Percentiles rank a stretch among this genome's conserved stretches.
Conservation (phyloP, 2,797 vertebrate genomes). For the Lagocephalus sceleratus region DNA sequence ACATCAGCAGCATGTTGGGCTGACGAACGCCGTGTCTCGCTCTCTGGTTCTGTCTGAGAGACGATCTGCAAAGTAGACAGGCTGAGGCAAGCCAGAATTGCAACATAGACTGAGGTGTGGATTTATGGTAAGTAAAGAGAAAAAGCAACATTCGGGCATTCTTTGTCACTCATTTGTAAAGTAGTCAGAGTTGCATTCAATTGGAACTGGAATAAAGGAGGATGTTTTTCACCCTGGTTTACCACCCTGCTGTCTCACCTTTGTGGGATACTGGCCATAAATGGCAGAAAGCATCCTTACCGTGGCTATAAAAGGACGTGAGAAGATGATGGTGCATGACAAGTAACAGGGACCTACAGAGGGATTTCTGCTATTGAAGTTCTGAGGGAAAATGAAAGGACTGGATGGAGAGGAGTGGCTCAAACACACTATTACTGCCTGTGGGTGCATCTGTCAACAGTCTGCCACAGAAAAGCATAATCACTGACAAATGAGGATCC, state of each 20-base stretch:
- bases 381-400: conserved; percentile 28
- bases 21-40: conserved; percentile 20
- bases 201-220: conserved; percentile 17
- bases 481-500: conserved; percentile 39
- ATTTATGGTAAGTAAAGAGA: conserved; percentile 43
- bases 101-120: conserved; percentile 49
- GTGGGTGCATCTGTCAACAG: conserved; percentile 44
- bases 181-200: conserved; percentile 30
- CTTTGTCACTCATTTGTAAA: conserved; percentile 41
- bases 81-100: conserved; percentile 64
- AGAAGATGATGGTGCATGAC: conserved; percentile 49
- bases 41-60: conserved; percentile 35
- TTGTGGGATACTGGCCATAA: conserved; percentile 66
- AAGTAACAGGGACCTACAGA: conserved; percentile 29
- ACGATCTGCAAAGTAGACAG: conserved; percentile 52
- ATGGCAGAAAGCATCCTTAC: conserved; percentile 75
- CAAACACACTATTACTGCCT: conserved; percentile 22
- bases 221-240: conserved; percentile 40
- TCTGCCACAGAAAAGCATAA: conserved; percentile 37
- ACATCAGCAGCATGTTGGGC: conserved; percentile 26
- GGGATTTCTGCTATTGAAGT: conserved; percentile 40
- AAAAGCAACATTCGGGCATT: conserved; percentile 39
- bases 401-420: conserved; percentile 43
- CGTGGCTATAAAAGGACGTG: conserved; percentile 76
- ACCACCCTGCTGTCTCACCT: conserved; percentile 59